Evolutionary conservation across 2,888 invertebrate species (phyloP).

Genomic region (Lamproptera curius): DNA sequence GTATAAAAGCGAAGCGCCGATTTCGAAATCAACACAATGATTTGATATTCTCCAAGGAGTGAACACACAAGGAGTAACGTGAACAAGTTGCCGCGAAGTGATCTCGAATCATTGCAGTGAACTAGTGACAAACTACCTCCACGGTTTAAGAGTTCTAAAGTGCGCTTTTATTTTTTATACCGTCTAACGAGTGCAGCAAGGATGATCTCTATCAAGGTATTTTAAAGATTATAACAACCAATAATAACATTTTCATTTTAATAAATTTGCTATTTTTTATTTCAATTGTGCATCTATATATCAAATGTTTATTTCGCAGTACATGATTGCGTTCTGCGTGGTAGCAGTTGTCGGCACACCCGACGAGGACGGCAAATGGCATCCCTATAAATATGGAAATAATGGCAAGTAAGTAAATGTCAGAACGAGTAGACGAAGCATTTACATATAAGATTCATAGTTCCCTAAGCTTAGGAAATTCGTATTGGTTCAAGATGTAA

Average conservation of each 20-base stretch:
- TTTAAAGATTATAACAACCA: no score
- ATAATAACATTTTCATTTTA: slow-evolving; percentile 13
- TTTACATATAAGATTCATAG: slow-evolving; percentile 28
- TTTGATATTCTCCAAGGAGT: slow-evolving; percentile 70
- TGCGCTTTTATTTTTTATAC: slow-evolving; percentile 26
- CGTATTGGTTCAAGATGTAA: slow-evolving; percentile 6
- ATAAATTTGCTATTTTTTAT: slow-evolving; percentile 1
- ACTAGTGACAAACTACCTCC: slow-evolving; percentile 51
- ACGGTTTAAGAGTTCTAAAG: slow-evolving; percentile 41
- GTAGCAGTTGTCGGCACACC: slow-evolving; percentile 47
- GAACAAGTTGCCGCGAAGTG: slow-evolving; percentile 64
- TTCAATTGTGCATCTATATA: neutral
- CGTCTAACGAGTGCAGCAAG: slow-evolving; percentile 43
- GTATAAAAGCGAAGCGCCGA: slow-evolving; percentile 72
- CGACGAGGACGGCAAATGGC: slow-evolving; percentile 58
- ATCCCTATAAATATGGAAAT: slow-evolving; percentile 59
- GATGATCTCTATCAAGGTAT: slow-evolving; percentile 60
- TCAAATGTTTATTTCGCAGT: slow-evolving; percentile 42
- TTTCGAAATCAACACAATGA: slow-evolving; percentile 76
- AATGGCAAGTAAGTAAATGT: slow-evolving; percentile 68
- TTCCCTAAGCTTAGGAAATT: slow-evolving; percentile 3
- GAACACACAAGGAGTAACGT: slow-evolving; percentile 58
- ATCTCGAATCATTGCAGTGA: slow-evolving; percentile 42
- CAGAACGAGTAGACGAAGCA: slow-evolving; percentile 29
- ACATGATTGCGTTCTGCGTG: slow-evolving; percentile 51